A percentile compares a stretch with the other conserved stretches of the same genome.
Evolutionary conservation across 1,140 invertebrate genomes (phyloP).

Genomic region (Zaprionus gabonicus): DNA sequence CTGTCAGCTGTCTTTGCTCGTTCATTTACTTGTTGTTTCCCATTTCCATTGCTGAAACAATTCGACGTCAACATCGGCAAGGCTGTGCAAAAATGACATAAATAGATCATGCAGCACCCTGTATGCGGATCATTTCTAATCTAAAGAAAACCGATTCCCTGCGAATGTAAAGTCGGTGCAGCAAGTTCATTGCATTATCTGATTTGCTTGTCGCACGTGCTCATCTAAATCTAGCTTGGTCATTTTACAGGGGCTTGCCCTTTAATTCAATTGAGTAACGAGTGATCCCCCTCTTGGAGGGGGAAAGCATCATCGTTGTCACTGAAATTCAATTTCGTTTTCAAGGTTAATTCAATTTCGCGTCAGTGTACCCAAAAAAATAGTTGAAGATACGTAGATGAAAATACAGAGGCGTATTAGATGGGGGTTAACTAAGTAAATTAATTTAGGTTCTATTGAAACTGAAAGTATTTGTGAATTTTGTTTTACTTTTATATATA

Average conservation of each 20-base stretch:
- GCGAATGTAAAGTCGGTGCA: conserved; percentile 6
- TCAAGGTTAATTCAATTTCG: conserved; percentile 70
- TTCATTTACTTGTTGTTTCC: background rate
- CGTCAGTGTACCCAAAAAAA: conserved; percentile 12
- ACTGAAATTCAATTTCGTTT: conserved; percentile 46
- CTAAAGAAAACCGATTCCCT: conserved; percentile 38
- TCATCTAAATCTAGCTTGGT: conserved; percentile 5
- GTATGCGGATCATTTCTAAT: background rate
- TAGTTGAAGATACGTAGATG: background rate
- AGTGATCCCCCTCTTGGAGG: background rate
- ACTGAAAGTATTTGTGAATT: background rate
- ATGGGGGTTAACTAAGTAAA: background rate
- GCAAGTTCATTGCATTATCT: conserved; percentile 57
- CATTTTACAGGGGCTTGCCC: conserved; percentile 32
- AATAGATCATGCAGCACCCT: conserved; percentile 4
- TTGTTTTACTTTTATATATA: too few relatives aligned
- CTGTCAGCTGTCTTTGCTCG: background rate
- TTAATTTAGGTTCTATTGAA: background rate
- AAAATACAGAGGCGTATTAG: background rate
- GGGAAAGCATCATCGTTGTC: conserved; percentile 2
- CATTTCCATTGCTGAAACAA: background rate
- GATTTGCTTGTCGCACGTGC: conserved; percentile 9
- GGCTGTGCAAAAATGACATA: conserved; percentile 16
- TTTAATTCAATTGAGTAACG: conserved; percentile 25
- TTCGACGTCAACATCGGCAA: conserved; percentile 50